Conservation (phyloP, 1,140 invertebrate genomes). For the Lamellibrachia luymesi region DNA sequence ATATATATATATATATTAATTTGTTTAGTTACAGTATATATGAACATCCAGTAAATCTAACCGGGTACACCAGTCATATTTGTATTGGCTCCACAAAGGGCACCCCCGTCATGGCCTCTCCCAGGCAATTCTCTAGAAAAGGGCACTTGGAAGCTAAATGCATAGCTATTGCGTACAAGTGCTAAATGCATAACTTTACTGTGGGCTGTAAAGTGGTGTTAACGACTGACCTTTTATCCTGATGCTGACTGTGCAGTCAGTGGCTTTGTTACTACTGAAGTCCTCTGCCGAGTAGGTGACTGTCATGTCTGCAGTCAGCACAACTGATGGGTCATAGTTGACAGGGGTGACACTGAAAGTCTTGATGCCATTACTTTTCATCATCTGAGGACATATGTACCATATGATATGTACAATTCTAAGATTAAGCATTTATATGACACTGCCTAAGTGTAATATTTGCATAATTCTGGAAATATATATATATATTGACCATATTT, state of each 20-base stretch:
- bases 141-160: no score
- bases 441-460: no score
- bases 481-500: not conserved
- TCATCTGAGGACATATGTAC: not conserved
- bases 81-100: no score
- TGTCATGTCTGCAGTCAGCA: not conserved
- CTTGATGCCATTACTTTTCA: not conserved
- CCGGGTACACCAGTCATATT: no score
- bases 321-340: not conserved
- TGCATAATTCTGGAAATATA: not conserved
- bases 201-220: not conserved
- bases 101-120: no score
- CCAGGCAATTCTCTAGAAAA: no score
- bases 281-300: not conserved
- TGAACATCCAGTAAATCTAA: no score
- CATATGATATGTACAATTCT: not conserved
- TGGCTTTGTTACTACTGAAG: not conserved
- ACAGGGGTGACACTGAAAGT: not conserved
- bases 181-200: no score
- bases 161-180: no score
- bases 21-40: no score
- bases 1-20: no score
- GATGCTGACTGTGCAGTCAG: not conserved
- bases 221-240: not conserved
- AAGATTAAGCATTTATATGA: not conserved